Percentiles rank a stretch among this genome's conserved stretches.
Evolutionary conservation across 2,113 vertebrate species (phyloP).

Genomic region (Puntigrus tetrazona): DNA sequence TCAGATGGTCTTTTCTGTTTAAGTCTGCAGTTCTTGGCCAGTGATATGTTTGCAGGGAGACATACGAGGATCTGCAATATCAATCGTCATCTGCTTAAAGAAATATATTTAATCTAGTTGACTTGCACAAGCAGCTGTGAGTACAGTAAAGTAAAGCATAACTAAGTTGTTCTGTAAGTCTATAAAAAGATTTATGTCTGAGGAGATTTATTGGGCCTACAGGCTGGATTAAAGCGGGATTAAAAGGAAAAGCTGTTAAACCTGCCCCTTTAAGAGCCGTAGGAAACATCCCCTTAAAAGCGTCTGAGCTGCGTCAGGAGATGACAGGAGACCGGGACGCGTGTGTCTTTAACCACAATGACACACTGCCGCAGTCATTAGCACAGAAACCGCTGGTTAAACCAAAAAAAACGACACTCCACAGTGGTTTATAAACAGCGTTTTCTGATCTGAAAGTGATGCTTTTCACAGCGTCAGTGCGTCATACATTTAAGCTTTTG

Average conservation of each 20-base stretch:
- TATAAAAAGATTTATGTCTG: conserved; percentile 37
- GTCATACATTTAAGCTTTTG: neutral
- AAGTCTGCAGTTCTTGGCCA: neutral
- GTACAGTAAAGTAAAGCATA: conserved; percentile 53
- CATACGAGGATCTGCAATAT: neutral
- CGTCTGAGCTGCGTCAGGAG: neutral
- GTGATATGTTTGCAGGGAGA: neutral
- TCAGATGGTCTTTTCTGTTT: neutral
- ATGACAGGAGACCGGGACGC: neutral
- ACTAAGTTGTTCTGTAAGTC: conserved; percentile 34
- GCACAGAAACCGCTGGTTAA: neutral
- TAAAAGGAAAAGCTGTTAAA: conserved; percentile 49
- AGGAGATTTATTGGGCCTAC: conserved; percentile 23
- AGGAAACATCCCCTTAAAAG: conserved; percentile 22
- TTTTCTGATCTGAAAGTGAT: neutral
- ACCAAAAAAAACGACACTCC: neutral
- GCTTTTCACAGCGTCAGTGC: neutral
- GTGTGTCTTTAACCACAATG: neutral
- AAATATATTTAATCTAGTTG: conserved; percentile 2
- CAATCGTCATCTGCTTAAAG: neutral
- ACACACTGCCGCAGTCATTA: neutral
- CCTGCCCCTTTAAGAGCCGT: conserved; percentile 44
- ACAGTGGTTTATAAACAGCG: neutral
- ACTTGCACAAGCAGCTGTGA: conserved; percentile 42
- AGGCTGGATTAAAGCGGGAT: conserved; percentile 35